Evolutionary conservation across 2,113 vertebrate species (phyloP).

Genomic region (Motacilla alba): DNA sequence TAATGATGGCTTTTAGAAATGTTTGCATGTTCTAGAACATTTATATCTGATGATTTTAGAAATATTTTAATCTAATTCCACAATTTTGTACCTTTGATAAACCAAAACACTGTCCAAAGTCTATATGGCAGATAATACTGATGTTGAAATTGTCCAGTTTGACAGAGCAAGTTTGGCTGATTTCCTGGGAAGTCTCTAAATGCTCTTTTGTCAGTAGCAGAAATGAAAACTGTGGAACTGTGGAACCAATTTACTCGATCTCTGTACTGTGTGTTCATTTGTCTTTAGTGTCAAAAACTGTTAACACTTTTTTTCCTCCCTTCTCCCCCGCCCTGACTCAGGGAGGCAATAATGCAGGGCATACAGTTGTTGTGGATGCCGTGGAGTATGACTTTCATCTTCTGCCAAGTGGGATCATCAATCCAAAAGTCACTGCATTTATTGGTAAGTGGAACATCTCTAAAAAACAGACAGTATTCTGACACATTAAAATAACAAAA

Average conservation of each 20-base stretch:
- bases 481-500: background rate
- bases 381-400: constrained; percentile 99
- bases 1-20: background rate
- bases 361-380: constrained; percentile 97
- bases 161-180: background rate
- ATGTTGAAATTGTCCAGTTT: background rate
- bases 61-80: background rate
- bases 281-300: background rate
- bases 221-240: background rate
- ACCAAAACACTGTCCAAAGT: background rate
- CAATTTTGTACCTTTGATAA: background rate
- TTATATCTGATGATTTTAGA: background rate
- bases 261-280: background rate
- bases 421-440: constrained; percentile 95
- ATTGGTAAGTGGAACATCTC: constrained; percentile 83
- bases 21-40: background rate
- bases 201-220: background rate
- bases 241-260: background rate
- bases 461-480: background rate
- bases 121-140: background rate
- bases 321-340: background rate
- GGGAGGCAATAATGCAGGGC: constrained; percentile 98
- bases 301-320: background rate
- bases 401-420: constrained; percentile 98
- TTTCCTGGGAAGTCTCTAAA: background rate